Evolutionary conservation across 2,888 invertebrate species (phyloP), one percentile per base, ranked within the genome.

Genomic region (Kuschelorhynchus macadamiae): DNA sequence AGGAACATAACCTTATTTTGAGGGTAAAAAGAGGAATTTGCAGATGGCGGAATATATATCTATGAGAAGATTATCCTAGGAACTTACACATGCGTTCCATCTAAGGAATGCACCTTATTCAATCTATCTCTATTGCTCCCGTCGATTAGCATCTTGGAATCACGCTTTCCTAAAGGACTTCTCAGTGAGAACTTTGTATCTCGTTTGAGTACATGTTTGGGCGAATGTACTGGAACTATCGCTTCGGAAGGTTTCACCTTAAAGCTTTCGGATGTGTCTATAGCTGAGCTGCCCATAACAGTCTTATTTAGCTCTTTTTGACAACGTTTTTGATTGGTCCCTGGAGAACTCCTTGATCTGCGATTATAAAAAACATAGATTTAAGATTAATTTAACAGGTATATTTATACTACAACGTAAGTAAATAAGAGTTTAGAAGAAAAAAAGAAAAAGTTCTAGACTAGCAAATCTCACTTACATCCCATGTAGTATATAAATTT

Each of bases 171-270:
- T 42, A 83, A 68, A 2, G 83, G 82, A 7, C 82, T 81, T 70
- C 76, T 81, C 18, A 82, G 67, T 18, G 79, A 80, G 69, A 82
- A 82, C 64, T 81, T 82, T 12, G 79, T 79, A 49, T 82, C 81
- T 57, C 78, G 79, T 60, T 77, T 81, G n/a, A 67, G 55, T 25
- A 76, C 50, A 41, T 76, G 75, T 67, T 82, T 83, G n/a, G 75
- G 77, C 4, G 82, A 82, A 76, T 81, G 80, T 16, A 80, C 77
- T 36, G 81, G 80, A n/a, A 79, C 80, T 57, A 75, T 67, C 17
- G 72, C 61, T 39, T 74, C 74, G 14, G 74, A 56, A 39, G 73
- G 68, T 62, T 76, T 76, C 17, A 74, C 70, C 64, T 79, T 79
- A 41, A 78, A 75, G 52, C 72, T 74, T 25, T 77, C 78, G n/a